Conservation (phyloP, 1,140 invertebrate genomes). For the Diuraphis noxia region DNA sequence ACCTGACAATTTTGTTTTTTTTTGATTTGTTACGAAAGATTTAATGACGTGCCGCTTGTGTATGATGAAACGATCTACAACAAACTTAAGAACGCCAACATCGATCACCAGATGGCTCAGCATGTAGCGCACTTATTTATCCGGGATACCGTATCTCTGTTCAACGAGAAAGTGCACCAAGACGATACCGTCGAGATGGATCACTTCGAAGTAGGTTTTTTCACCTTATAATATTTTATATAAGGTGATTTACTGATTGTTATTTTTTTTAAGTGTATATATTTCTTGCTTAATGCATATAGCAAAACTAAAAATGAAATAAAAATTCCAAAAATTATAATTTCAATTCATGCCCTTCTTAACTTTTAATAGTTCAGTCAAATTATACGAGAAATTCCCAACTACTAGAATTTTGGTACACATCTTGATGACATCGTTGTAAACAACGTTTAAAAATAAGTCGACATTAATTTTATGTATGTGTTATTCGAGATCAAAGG, state of each 20-base stretch:
- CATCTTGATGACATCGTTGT: too few species aligned
- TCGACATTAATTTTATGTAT: too few species aligned
- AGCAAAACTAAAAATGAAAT: not conserved
- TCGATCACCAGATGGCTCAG: slow-evolving; percentile 87
- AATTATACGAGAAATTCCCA: too few species aligned
- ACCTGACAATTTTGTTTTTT: not conserved
- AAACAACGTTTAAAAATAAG: too few species aligned
- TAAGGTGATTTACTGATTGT: not conserved
- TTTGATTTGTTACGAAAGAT: slow-evolving; percentile 62
- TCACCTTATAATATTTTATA: not conserved
- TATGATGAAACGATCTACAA: slow-evolving; percentile 84
- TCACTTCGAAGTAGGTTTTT: slow-evolving; percentile 87
- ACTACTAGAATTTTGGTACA: too few species aligned
- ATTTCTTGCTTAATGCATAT: not conserved
- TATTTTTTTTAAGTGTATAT: not conserved
- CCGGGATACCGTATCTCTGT: slow-evolving; percentile 93
- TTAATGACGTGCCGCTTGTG: slow-evolving; percentile 88
- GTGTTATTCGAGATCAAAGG: too few species aligned
- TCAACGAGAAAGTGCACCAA: slow-evolving; percentile 93
- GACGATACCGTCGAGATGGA: slow-evolving; percentile 93
- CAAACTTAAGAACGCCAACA: slow-evolving; percentile 80
- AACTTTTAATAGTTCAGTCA: not conserved
- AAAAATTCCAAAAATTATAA: not conserved
- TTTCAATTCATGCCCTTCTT: not conserved
- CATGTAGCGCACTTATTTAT: slow-evolving; percentile 99